Percentiles rank a stretch among this genome's conserved stretches.
These are phyloP conservation scores for Sorex araneus DNA, from an alignment of 2,113 vertebrate genomes.

Conservation along the genomic window DNA sequence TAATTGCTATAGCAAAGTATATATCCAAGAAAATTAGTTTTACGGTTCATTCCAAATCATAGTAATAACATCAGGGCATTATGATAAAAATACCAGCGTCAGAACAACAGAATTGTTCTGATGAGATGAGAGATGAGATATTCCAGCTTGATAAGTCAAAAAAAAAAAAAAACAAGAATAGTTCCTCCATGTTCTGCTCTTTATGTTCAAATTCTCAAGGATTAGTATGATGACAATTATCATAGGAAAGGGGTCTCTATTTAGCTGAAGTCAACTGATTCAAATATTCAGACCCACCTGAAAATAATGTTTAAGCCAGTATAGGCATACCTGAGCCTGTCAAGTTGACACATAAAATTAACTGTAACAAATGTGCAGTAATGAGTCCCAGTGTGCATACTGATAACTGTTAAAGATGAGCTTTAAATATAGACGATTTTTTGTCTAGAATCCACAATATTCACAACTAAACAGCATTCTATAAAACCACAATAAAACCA, in stretches of 20 bases:
- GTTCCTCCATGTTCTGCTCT: background rate
- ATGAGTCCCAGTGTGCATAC: background rate
- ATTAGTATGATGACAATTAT: too few species aligned
- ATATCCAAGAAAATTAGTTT: background rate
- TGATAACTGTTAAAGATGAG: background rate
- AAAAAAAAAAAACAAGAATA: background rate
- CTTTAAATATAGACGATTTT: constrained; percentile 13
- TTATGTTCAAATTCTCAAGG: background rate
- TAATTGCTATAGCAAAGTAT: background rate
- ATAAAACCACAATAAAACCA: constrained; percentile 17
- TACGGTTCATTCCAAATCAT: background rate
- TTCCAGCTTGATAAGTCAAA: background rate
- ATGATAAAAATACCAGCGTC: background rate
- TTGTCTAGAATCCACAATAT: background rate
- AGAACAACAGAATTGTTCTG: background rate
- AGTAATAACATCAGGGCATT: background rate
- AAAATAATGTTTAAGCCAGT: background rate
- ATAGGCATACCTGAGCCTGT: background rate
- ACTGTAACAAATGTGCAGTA: background rate
- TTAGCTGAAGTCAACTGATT: background rate
- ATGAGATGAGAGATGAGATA: background rate
- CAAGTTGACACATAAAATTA: background rate
- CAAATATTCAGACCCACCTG: background rate
- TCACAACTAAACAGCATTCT: background rate
- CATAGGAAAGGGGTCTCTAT: background rate